Conservation (phyloP, 2,797 vertebrate genomes). For the Epinephelus coioides region DNA sequence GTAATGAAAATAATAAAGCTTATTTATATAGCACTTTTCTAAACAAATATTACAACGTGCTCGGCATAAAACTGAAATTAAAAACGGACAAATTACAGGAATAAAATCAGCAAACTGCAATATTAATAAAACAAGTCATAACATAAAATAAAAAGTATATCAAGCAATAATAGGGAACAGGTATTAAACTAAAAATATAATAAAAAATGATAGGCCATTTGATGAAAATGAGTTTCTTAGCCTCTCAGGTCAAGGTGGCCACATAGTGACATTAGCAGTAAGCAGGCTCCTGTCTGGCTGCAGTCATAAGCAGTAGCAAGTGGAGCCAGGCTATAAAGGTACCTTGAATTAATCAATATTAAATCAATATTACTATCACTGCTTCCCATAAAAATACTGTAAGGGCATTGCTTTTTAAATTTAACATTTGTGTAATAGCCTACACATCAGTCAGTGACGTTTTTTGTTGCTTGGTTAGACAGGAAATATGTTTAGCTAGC, state of each 20-base stretch:
- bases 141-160: neutral
- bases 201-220: neutral
- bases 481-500: neutral
- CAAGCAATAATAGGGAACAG: neutral
- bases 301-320: neutral
- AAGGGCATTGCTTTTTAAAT: neutral
- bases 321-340: neutral
- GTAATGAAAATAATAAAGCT: constrained; percentile 24
- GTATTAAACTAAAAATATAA: neutral
- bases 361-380: neutral
- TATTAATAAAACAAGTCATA: constrained; percentile 12
- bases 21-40: constrained; percentile 24
- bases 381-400: neutral
- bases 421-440: neutral
- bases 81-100: neutral
- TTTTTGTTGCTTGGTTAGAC: neutral
- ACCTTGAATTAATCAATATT: neutral
- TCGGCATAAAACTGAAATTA: neutral
- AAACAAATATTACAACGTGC: constrained; percentile 29
- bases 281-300: neutral
- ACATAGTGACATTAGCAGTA: neutral
- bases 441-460: neutral
- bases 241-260: neutral
- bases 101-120: constrained; percentile 13
- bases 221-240: neutral